A percentile compares a stretch with the other conserved stretches of the same genome.
Conservation (phyloP, 2,888 invertebrate species). For the Tipula helvola region DNA sequence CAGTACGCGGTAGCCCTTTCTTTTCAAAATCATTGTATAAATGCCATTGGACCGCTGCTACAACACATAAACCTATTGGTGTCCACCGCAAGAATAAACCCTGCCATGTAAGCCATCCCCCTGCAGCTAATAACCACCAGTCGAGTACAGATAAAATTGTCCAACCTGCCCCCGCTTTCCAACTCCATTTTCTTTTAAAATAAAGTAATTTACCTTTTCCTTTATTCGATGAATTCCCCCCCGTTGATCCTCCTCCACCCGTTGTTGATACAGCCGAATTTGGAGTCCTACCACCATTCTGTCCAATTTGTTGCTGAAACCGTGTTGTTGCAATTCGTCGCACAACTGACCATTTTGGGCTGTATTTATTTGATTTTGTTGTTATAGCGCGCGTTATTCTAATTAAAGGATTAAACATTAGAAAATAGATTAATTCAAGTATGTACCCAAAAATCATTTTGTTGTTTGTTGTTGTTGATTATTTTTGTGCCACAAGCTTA, state of each 20-base stretch:
- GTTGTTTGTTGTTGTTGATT: neutral
- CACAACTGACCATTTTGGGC: neutral
- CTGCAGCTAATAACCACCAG: slow-evolving; percentile 23
- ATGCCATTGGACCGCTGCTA: slow-evolving; percentile 43
- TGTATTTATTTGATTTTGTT: neutral
- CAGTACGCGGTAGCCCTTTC: slow-evolving; percentile 26
- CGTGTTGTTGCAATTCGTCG: neutral
- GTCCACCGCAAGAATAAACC: slow-evolving; percentile 52
- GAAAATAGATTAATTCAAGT: neutral
- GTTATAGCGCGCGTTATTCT: neutral
- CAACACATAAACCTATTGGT: slow-evolving; percentile 52
- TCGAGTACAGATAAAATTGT: slow-evolving; percentile 21
- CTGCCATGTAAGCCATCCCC: slow-evolving; percentile 47
- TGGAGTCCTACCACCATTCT: neutral
- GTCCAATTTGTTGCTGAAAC: neutral
- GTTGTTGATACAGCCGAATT: neutral
- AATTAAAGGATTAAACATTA: neutral
- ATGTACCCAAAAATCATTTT: neutral
- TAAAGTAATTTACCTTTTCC: slow-evolving; percentile 21
- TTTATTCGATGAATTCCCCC: neutral
- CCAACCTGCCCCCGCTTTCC: slow-evolving; percentile 20
- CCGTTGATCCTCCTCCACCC: neutral
- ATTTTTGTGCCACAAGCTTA: neutral
- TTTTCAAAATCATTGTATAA: slow-evolving; percentile 25
- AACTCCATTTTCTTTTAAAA: slow-evolving; percentile 20